Percentiles rank a stretch among this genome's conserved stretches.
These are phyloP conservation scores for Bubalus kerabau DNA, from an alignment of 2,113 vertebrate genomes.

Conservation along the genomic window DNA sequence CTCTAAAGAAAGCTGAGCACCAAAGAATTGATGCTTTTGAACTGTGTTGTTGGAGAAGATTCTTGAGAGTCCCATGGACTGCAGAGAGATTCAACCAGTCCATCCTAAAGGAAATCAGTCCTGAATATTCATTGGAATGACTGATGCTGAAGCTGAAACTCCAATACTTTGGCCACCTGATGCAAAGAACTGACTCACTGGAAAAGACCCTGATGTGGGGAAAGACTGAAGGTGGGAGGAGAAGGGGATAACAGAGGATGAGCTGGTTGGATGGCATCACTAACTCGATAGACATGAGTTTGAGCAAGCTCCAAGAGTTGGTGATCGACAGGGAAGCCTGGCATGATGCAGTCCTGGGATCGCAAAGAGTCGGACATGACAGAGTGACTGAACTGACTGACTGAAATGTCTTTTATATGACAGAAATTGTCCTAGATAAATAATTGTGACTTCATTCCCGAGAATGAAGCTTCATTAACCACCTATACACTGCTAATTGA, in stretches of 20 bases:
- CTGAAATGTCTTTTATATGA: neutral
- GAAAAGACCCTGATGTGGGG: neutral
- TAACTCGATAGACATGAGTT: neutral
- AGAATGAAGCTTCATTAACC: neutral
- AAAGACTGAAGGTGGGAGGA: fast-evolving
- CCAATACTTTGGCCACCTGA: neutral
- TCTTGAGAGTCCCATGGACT: neutral
- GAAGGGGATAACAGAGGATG: neutral
- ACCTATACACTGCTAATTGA: neutral
- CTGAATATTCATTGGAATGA: neutral
- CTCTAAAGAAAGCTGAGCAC: neutral
- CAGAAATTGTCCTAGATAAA: neutral
- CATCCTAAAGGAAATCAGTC: neutral
- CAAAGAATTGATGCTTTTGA: neutral
- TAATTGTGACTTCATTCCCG: neutral
- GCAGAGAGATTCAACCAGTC: neutral
- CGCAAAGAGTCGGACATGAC: neutral
- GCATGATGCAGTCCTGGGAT: neutral
- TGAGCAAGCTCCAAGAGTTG: neutral
- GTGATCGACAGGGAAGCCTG: neutral
- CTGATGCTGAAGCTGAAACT: neutral
- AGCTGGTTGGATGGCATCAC: neutral
- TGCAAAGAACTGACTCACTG: neutral
- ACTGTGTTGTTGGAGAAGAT: neutral
- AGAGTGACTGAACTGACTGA: neutral